Evolutionary conservation across 2,888 invertebrate species (phyloP).

Genomic region (Drosophila kambysellisi): DNA sequence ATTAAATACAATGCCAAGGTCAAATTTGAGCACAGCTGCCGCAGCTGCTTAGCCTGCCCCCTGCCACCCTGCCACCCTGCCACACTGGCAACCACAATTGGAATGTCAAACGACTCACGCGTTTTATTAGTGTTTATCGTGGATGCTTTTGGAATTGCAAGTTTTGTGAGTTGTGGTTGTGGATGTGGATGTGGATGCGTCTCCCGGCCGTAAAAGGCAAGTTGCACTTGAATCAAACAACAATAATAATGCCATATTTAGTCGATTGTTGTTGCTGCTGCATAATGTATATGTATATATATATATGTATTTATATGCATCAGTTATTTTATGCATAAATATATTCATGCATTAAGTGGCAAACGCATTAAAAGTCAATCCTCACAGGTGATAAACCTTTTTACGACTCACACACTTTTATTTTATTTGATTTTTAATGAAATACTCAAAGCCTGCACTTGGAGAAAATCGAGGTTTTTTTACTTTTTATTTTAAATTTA

Average conservation of each 20-base stretch:
- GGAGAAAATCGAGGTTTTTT: not conserved
- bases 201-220: conserved; percentile 58
- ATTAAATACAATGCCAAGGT: conserved; percentile 79
- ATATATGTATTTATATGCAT: conserved; percentile 59
- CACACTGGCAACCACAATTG: conserved; percentile 40
- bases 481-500: not conserved
- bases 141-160: conserved; percentile 38
- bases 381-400: conserved; percentile 58
- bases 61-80: not conserved
- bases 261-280: conserved; percentile 42
- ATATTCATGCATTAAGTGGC: conserved; percentile 71
- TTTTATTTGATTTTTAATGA: not conserved
- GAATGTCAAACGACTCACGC: conserved; percentile 77
- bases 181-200: conserved; percentile 45
- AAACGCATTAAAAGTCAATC: conserved; percentile 55
- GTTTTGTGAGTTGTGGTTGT: conserved; percentile 34
- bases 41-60: conserved; percentile 2
- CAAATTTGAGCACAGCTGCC: conserved; percentile 62
- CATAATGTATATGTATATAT: conserved; percentile 62
- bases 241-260: conserved; percentile 51
- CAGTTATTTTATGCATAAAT: conserved; percentile 42
- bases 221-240: conserved; percentile 72
- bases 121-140: conserved; percentile 23
- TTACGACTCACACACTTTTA: conserved; percentile 19
- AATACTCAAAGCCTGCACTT: conserved; percentile 1